These are phyloP conservation scores for Rhopalosiphum nymphaeae DNA, from an alignment of 2,888 invertebrate species.

Conservation along the genomic window DNA sequence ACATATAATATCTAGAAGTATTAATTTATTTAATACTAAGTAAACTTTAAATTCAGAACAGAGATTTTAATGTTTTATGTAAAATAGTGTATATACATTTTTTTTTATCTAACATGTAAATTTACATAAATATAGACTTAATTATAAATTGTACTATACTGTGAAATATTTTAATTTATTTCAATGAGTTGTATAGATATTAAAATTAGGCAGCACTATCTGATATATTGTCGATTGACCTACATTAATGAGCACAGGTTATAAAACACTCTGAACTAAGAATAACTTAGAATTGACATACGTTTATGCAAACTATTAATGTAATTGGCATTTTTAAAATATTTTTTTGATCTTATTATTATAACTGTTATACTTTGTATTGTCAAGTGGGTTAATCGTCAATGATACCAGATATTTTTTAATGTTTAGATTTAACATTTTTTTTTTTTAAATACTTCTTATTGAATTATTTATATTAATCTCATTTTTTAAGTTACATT, in stretches of 20 bases:
- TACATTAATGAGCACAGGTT: not conserved
- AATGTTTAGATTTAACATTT: not conserved
- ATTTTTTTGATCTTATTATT: not conserved
- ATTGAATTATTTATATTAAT: not conserved
- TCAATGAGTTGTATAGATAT: not conserved
- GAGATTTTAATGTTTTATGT: not conserved
- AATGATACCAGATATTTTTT: not conserved
- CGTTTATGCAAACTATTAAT: not conserved
- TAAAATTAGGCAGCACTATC: not conserved
- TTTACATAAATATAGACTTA: not conserved
- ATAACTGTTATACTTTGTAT: not conserved
- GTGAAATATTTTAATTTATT: not conserved
- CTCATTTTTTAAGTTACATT: not conserved
- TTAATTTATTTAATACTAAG: not conserved
- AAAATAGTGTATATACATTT: not conserved
- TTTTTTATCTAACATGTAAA: not conserved
- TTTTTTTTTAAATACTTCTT: not conserved
- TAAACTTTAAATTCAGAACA: not conserved
- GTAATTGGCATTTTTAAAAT: not conserved
- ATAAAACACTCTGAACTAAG: no score
- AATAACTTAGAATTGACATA: not conserved
- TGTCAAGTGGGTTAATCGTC: not conserved
- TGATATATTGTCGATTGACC: not conserved
- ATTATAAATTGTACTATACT: not conserved
- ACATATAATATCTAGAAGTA: not conserved